Percentiles rank a stretch among this genome's conserved stretches.
phyloP scores from a whole-genome alignment of 2,888 invertebrate genomes.

The Metallyticus violacea region DNA sequence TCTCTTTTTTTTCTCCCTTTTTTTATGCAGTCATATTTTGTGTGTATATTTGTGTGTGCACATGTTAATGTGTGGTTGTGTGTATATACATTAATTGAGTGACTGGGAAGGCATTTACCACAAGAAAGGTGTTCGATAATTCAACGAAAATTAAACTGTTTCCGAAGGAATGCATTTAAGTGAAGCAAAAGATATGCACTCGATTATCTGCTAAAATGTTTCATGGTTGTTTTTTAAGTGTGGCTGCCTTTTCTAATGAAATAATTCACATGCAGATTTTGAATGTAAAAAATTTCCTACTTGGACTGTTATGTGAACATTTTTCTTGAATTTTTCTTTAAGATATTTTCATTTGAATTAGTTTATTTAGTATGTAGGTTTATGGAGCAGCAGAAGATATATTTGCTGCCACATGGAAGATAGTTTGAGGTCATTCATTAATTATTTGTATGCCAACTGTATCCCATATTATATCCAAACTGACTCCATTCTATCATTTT shows the following conservation, averaged over 20 bases:
- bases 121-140: background rate
- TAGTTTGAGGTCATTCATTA: background rate
- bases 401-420: background rate
- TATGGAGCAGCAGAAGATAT: background rate
- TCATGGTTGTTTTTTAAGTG: background rate
- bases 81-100: background rate
- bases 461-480: background rate
- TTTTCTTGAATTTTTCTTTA: slow-evolving; percentile 11
- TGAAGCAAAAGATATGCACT: background rate
- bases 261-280: background rate
- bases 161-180: background rate
- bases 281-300: background rate
- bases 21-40: background rate
- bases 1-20: background rate
- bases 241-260: slow-evolving; percentile 23
- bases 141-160: background rate
- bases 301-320: slow-evolving; percentile 21
- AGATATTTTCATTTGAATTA: background rate
- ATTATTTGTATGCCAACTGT: background rate
- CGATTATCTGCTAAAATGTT: background rate
- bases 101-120: background rate
- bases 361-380: background rate
- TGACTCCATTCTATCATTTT: no score
- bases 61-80: background rate
- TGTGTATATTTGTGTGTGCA: background rate